A percentile compares a stretch with the other conserved stretches of the same genome.
These are phyloP conservation scores for Carassius gibelio DNA, from an alignment of 2,113 vertebrate genomes.

Conservation along the genomic window DNA sequence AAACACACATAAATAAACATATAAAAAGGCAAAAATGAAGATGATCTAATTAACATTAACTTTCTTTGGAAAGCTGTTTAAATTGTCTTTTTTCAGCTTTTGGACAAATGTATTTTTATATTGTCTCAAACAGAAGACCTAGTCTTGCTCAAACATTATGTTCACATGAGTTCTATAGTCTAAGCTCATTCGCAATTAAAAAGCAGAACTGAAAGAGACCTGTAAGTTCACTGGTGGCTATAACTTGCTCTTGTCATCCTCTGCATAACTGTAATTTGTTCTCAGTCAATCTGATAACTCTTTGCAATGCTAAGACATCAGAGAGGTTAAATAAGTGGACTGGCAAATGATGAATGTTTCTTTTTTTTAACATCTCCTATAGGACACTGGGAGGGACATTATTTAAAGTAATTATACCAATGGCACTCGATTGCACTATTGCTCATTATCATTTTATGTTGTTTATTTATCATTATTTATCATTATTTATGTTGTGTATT, in stretches of 20 bases:
- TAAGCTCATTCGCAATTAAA: background rate
- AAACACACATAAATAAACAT: background rate
- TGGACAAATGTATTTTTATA: background rate
- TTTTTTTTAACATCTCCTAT: background rate
- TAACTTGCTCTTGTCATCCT: too few relatives aligned
- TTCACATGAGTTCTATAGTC: background rate
- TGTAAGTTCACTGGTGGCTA: background rate
- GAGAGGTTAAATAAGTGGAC: too few relatives aligned
- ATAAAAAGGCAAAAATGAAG: background rate
- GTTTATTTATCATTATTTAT: background rate
- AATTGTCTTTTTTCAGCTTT: background rate
- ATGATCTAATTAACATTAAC: background rate
- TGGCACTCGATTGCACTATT: background rate
- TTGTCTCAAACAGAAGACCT: background rate
- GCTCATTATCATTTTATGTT: background rate
- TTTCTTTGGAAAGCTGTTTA: background rate
- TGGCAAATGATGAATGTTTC: background rate
- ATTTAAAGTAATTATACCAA: background rate
- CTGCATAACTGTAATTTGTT: too few relatives aligned
- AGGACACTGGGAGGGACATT: background rate
- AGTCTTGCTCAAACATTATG: background rate
- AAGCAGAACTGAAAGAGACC: background rate
- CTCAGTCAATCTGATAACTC: background rate
- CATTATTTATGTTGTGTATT: background rate
- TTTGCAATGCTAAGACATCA: background rate